Evolutionary conservation across 1,140 invertebrate genomes (phyloP), one percentile per base, ranked within the genome.

Genomic region (Formica exsecta): DNA sequence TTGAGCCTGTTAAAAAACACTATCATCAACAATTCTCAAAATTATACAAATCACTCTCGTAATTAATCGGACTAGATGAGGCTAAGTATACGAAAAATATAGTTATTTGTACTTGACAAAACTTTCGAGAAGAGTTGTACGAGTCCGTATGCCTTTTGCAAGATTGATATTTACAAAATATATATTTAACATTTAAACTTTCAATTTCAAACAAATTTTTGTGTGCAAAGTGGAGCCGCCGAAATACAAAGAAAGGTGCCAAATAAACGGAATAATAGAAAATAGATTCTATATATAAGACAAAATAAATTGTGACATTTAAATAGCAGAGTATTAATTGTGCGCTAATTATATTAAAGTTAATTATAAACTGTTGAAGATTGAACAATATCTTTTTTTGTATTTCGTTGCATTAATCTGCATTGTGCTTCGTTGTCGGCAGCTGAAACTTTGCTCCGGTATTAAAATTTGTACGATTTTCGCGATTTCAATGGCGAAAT

Each of bases 131-230:
- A 57, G 8, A 70, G 32, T 70, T 77, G 7, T 19, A 68, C 2
- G 25, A 68, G 64, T 38, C 51, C 22, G 22, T 32, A 68, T 25
- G 4, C 29, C 19, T 32, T 70, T 22, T 70, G 29, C 29, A 38
- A 80, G 9, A 36, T 77, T 22, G 16, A 22, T 80, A 70, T 80
- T 54, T 80, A 80, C n/a, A 80, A 70, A 80, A 79, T 7, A 66
- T 80, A 70, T 80, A 57, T 29, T 70, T 32, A 22, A 80, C 13
- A 1, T 19, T 48, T 29, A 80, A 77, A 65, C 61, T 65, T 77
- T 44, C 41, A 68, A 79, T 79, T 66, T 48, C 44, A 68, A 68
- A 13, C n/a, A 68, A 79, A 11, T 44, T 44, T 44, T 44, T 22
- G 22, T 66, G 13, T 41, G n/a, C 68, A 68, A 54, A 54, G 41